Evolutionary conservation across 2,113 vertebrate species (phyloP), one percentile per base, ranked within the genome.

Genomic region (Mellivora capensis): DNA sequence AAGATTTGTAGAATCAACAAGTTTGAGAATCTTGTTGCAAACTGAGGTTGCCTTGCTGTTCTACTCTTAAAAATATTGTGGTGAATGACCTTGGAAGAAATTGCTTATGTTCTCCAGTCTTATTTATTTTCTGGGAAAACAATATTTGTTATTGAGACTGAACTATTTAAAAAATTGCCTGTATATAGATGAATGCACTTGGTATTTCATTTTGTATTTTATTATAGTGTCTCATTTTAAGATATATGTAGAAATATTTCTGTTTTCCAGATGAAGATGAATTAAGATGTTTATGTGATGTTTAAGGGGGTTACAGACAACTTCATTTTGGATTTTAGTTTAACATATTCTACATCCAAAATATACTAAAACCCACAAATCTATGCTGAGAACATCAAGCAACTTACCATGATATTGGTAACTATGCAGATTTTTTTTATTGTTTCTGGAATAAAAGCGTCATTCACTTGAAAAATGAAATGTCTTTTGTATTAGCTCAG

Each of bases 1-100:
- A 67, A 39, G 12, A 72, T 96, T 90, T 93, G 39, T 81, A 81
- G 62, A 91, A 69, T 94, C 74, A 76, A 96, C 27, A 91, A 87
- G 39, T 96, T 92, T 87, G 39, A 92, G 93, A 96, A n/a, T 87
- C n/a, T 79, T 93, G 14, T 93, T 96, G 34, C 8, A 83, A 94
- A 87, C 77, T 91, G 13, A 94, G 29, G 10, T 95, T 95, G 8
- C 21, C 10, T 94, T 96, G 88, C 34, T 95, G 29, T 64, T 96
- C 29, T 74, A 37, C 7, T 3, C 29, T 97, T 93, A 81, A 96
- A 87, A 95, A 83, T 59, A 44, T 61, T 92, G 47, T 69, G 21
- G 47, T 84, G 37, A 93, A 90, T 90, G 83, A 96, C 84, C 57
- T 81, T 44, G 47, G 25, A 96, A 71, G 29, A 91, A 97, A 97